Evolutionary conservation across 1,140 invertebrate genomes (phyloP), one percentile per base, ranked within the genome.

Genomic region (Musca vetustissima): DNA sequence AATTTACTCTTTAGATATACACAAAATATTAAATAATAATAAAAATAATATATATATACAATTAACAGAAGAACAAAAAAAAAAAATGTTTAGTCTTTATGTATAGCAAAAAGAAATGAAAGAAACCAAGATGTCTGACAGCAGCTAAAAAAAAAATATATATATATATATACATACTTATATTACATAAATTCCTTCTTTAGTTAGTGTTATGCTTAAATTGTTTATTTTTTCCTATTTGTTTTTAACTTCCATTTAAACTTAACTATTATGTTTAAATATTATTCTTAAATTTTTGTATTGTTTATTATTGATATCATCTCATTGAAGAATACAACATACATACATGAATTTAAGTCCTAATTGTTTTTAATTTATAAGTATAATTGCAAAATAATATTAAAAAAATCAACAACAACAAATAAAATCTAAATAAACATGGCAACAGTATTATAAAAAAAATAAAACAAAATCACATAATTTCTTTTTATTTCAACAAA

Each of bases 271-370:
- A 28, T 28, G n/a, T n/a, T 78, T 72, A 76, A 77, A 76, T 78
- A 76, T 78, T 78, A 75, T 76, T 78, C 76, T 61, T 78, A 78
- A 75, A 77, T 73, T 70, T 70, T 64, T 68, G 50, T 69, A 70
- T 66, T 57, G 50, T 71, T 68, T 67, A 53, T 64, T 50, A 64
- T 43, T 59, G 47, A 72, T 70, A 68, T 49, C 71, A 72, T 70
- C 68, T 73, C 71, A 70, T 69, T 71, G 71, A 72, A 75, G 69
- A 67, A 68, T n/a, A n/a, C n/a, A n/a, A n/a, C n/a, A n/a, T n/a
- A 70, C 57, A 66, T 66, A 73, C 71, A 64, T 70, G 43, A 69
- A 73, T 74, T 64, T 69, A 67, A 61, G 57, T 61, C 57, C 57
- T 61, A 61, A 61, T 61, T 61, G 57, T 61, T 61, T 61, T 61